Evolutionary conservation across 2,797 vertebrate species (phyloP), one percentile per base, ranked within the genome.

Genomic region (Moxostoma hubbsi): DNA sequence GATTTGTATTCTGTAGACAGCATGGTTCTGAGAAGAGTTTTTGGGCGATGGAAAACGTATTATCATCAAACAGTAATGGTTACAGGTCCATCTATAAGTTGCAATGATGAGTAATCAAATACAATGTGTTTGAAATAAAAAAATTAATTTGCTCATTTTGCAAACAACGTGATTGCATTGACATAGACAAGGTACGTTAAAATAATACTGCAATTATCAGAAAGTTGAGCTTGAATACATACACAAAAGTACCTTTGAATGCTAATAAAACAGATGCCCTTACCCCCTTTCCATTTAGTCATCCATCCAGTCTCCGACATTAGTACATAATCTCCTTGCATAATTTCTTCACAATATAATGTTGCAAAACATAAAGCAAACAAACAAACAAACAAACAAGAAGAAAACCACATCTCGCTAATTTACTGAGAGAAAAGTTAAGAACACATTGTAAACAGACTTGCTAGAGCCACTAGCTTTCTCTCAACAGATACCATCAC

Each of bases 151-250:
- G 24, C 24, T 24, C 53, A 49, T 7, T 51, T 71, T 84, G 24
- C 24, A 47, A 24, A 85, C 16, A 50, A 45, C 75, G 70, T 69
- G 63, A 54, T 71, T 46, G 49, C 15, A 73, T 84, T 63, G 78
- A 76, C 76, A 85, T 62, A 77, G 46, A 81, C 53, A 64, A 46
- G 57, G 82, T 81, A 80, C 36, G 68, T 47, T 69, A 74, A 76
- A 75, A 50, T 85, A 87, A 85, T 86, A 88, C 85, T 88, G 87
- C 69, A 83, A 59, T 83, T 70, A 64, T 82, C 9, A 81, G 18
- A 58, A 62, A 76, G 24, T 72, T 71, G 59, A 79, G 50, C 74
- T 55, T 24, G 24, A 24, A 24, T 24, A 83, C 67, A 82, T 72
- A 82, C 58, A 76, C 55, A 68, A 83, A 69, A 83, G 81, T 62